Evolutionary conservation across 2,797 vertebrate species (phyloP), one percentile per base, ranked within the genome.

Genomic region (Podargus strigoides): DNA sequence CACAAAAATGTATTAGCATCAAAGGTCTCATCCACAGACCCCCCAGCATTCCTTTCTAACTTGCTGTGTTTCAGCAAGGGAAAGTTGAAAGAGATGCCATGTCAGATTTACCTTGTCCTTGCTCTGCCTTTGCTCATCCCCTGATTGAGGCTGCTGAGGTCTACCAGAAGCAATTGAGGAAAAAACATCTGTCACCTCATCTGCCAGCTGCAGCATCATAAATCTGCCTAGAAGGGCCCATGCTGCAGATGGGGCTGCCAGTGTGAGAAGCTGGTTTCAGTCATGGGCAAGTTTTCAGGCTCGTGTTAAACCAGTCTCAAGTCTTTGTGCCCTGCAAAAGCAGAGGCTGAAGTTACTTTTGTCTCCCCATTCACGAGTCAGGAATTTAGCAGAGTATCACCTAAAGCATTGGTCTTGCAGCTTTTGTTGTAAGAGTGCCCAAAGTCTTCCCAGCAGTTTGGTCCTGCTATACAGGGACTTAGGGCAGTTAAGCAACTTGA

Each of bases 321-420:
- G 42, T 30, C 55, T 87, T 46, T 16, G 21, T 21, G 49, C 26
- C 27, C 56, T 69, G 23, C 42, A 76, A 79, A 58, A 91, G 67
- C 75, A 92, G 72, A 80, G 56, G 60, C 34, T 85, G 34, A 70
- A 74, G 49, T 70, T 58, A 60, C 41, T 88, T 90, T 42, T 75
- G 36, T 20, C 39, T 90, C 41, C 64, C 22, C 26, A 13, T 41
- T 58, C n/a, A 34, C 16, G 67, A 79, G n/a, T 28, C 20, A 75
- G 53, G 52, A 64, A 59, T 78, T 75, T 21, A 88, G 60, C 7
- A 0, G 1, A 72, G 19, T 64, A 50, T 44, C 32, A 50, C 12
- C 5, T 23, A 68, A 89, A 78, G n/a, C 68, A 70, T 5, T 32
- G 28, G 16, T 75, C 55, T 81, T 64, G 44, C 60, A 75, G 68